phyloP scores from a whole-genome alignment of 2,888 invertebrate species.

The Hyles lineata region DNA sequence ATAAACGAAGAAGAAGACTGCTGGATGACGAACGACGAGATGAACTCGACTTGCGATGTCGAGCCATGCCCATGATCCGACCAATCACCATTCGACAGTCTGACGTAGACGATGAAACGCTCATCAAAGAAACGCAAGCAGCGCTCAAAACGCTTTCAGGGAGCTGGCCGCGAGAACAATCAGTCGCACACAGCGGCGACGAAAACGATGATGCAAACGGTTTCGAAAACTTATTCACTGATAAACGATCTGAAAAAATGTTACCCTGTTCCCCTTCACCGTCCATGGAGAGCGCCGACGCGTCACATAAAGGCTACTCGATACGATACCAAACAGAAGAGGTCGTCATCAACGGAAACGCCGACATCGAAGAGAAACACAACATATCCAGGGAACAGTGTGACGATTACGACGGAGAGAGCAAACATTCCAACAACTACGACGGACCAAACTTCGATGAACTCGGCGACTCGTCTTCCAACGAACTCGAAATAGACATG shows the following conservation, averaged over 20 bases:
- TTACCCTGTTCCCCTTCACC: conserved; percentile 87
- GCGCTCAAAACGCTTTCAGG: conserved; percentile 94
- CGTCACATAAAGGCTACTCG: conserved; percentile 88
- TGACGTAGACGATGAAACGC: conserved; percentile 90
- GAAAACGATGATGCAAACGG: conserved; percentile 91
- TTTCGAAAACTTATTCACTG: conserved; percentile 93
- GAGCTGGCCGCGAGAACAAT: conserved; percentile 91
- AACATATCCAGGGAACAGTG: conserved; percentile 65
- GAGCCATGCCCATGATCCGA: conserved; percentile 63
- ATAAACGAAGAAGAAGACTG: conserved; percentile 78
- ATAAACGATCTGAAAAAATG: conserved; percentile 89
- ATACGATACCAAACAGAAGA: conserved; percentile 62
- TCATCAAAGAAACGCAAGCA: conserved; percentile 94
- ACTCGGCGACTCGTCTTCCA: conserved; percentile 90
- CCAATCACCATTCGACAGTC: conserved; percentile 68
- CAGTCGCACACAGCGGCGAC: conserved; percentile 86
- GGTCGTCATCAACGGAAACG: conserved; percentile 57
- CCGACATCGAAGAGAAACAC: conserved; percentile 57
- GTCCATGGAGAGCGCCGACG: conserved; percentile 85
- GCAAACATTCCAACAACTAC: conserved; percentile 86
- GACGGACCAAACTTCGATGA: conserved; percentile 91
- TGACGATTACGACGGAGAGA: conserved; percentile 72
- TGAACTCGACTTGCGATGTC: conserved; percentile 60
- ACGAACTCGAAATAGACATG: conserved; percentile 92
- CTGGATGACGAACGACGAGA: conserved; percentile 74